A percentile compares a stretch with the other conserved stretches of the same genome.
These are phyloP conservation scores for Zygogramma bicolorata DNA, from an alignment of 2,888 invertebrate species.

Conservation along the genomic window DNA sequence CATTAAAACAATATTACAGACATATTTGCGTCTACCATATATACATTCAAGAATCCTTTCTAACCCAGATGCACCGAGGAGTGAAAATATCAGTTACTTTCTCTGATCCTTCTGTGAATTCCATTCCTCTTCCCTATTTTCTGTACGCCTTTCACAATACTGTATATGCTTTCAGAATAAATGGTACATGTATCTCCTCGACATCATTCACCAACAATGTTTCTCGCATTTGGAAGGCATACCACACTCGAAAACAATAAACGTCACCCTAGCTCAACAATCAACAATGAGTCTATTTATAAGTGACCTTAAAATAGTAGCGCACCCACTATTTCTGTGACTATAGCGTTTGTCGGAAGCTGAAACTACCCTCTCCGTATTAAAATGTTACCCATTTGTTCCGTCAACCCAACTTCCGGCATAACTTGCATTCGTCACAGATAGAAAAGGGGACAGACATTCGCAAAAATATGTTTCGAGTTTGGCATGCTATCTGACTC, in stretches of 20 bases:
- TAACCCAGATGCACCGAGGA: no score
- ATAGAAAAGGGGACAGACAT: background rate
- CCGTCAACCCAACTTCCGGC: background rate
- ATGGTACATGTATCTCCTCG: no score
- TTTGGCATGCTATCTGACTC: background rate
- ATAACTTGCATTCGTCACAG: background rate
- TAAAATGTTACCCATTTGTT: constrained; percentile 1
- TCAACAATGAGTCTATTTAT: constrained; percentile 19
- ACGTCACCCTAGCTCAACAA: background rate
- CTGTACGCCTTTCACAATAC: no score
- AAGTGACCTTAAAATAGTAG: background rate
- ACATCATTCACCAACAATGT: no score
- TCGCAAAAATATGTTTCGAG: background rate
- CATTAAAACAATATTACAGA: no score
- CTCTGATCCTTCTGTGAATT: no score
- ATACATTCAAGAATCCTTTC: no score
- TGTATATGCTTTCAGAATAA: no score
- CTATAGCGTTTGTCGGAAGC: background rate
- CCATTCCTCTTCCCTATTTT: no score
- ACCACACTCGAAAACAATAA: constrained; percentile 11
- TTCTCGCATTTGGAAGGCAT: background rate
- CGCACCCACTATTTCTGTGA: background rate
- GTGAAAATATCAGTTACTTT: no score
- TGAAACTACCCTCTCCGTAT: constrained; percentile 6
- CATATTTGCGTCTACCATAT: no score